Base-by-base conservation (phyloP, 2,797 vertebrate genomes). In the Pelochelys cantorii region DNA sequence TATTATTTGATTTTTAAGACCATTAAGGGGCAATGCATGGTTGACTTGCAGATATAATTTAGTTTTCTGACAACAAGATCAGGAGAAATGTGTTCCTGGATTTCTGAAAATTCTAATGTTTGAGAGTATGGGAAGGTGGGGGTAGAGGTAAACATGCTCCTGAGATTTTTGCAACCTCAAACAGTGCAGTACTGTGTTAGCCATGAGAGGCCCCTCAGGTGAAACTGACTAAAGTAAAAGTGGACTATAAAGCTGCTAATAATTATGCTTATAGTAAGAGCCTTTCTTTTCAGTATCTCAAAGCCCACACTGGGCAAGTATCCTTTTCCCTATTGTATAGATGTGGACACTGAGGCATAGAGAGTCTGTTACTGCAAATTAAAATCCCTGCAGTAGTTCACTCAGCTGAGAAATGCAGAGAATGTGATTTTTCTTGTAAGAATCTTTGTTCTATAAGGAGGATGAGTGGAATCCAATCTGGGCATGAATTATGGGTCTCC, bases 181-280 rank as follows among this genome's bases (percentile, higher is more conserved):
- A 93, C 25, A 57, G 60, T 56, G 52, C 55, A 57, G 18, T 53
- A 17, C 27, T 23, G 22, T 54, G 15, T 17, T 56, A n/a, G n/a
- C 17, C 65, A 34, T 48, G 34, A 31, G 83, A 90, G 37, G 34
- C 74, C 0, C 17, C 79, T 79, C 75, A 86, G 83, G 62, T 91
- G 83, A 90, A 91, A 29, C 83, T 89, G 86, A 34, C 81, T 95
- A 34, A 89, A 81, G 82, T 86, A 90, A 88, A 84, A 85, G 56
- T 34, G 88, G 42, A 18, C 86, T 20, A 81, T 93, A 34, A 87
- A 29, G 79, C 84, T 91, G 90, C 90, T 91, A 81, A 31, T 34
- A 92, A 78, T 84, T 93, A 83, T 68, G 74, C 79, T 93, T 75
- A 85, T 94, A 87, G 92, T 37, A 65, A 0, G 0, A 89, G 65